A percentile compares a stretch with the other conserved stretches of the same genome.
phyloP scores from a whole-genome alignment of 2,113 vertebrate species.

The Sylvietta virens region DNA sequence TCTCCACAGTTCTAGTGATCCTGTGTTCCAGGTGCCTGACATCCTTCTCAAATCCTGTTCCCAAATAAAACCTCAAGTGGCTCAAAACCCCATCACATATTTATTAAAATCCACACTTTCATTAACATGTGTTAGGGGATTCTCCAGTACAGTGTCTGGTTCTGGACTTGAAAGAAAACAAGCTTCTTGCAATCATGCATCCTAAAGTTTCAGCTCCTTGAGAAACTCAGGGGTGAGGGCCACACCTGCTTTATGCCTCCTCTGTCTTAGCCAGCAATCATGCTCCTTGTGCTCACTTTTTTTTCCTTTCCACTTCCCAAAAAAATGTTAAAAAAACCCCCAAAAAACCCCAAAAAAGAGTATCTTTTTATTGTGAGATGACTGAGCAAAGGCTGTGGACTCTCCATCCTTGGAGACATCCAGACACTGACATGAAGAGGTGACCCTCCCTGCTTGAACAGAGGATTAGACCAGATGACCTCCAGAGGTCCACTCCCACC shows the following conservation, averaged over 20 bases:
- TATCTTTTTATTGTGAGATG: background rate
- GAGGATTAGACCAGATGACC: background rate
- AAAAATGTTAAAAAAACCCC: background rate
- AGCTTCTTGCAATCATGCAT: background rate
- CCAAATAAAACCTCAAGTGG: background rate
- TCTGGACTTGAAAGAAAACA: background rate
- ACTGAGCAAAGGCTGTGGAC: background rate
- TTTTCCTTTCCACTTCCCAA: background rate
- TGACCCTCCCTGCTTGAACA: background rate
- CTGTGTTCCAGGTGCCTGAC: background rate
- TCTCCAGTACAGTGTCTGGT: background rate
- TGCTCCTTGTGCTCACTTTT: background rate
- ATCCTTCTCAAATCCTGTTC: background rate
- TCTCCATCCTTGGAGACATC: background rate
- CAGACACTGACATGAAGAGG: background rate
- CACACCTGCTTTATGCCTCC: background rate
- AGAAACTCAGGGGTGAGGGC: background rate
- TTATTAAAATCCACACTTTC: background rate
- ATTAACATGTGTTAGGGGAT: background rate
- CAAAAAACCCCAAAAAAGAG: no score
- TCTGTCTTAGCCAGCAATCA: background rate
- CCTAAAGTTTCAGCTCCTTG: background rate
- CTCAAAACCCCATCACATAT: background rate
- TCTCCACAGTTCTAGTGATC: background rate
- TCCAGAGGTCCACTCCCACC: background rate